phyloP scores from a whole-genome alignment of 2,888 invertebrate genomes.

The Aradus depressus region DNA sequence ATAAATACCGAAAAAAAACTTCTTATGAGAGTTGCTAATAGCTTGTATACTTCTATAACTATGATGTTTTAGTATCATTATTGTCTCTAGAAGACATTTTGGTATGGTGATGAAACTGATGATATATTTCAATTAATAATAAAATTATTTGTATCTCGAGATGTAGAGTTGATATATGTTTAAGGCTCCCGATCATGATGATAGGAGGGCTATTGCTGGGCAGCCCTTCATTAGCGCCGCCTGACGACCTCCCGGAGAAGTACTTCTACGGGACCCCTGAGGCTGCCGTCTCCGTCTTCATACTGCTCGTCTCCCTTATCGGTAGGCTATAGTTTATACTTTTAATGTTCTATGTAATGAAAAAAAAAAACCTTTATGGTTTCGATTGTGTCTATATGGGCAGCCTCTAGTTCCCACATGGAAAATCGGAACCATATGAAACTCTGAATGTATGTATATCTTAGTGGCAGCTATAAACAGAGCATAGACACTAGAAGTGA shows the following conservation, averaged over 20 bases:
- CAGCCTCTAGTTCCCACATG: too few relatives aligned
- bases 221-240: neutral
- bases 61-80: too few relatives aligned
- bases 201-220: constrained; percentile 35
- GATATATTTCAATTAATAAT: too few relatives aligned
- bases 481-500: too few relatives aligned
- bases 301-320: constrained; percentile 66
- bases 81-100: too few relatives aligned
- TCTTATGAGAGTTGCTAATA: neutral
- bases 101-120: too few relatives aligned
- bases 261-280: constrained; percentile 67
- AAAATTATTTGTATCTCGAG: too few relatives aligned
- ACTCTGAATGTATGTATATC: neutral
- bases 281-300: constrained; percentile 62
- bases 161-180: too few relatives aligned
- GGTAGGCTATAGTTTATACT: constrained; percentile 42
- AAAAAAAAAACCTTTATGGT: neutral
- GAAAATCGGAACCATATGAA: too few relatives aligned
- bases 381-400: neutral
- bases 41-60: neutral
- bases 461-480: too few relatives aligned
- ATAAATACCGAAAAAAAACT: neutral
- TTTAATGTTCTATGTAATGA: neutral
- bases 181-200: constrained; percentile 54
- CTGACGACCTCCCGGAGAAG: constrained; percentile 44